Evolutionary conservation across 2,113 vertebrate genomes (phyloP), one percentile per base, ranked within the genome.

Genomic region (Acanthisitta chloris): DNA sequence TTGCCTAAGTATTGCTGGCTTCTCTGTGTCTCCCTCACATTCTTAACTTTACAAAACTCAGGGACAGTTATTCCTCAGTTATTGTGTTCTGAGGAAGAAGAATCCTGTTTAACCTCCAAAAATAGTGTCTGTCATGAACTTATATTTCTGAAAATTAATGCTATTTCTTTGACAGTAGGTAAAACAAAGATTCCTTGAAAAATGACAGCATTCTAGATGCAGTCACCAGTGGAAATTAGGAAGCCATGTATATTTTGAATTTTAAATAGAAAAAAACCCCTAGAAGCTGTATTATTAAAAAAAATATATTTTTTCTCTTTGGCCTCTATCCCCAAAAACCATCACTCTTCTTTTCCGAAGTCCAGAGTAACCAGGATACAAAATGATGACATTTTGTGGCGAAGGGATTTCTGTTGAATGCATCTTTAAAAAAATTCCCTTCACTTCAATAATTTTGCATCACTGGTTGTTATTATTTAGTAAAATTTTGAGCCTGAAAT

Each of bases 281-380:
- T 8, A 6, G 3, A 29, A 54, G 0, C 2, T 23, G 3, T 29
- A 40, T 17, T 57, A 40, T 57, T 79, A 20, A 10, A 0, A 46
- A 84, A 51, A 38, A 17, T 7, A 0, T 2, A 23, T 3, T 28
- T 29, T 76, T 83, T 72, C 29, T 57, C 5, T 84, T 69, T 31
- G 8, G 43, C 1, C 0, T 86, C 23, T 78, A 12, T 23, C 19
- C 4, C 14, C 33, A 45, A 83, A 58, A 12, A 52, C 0, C 81
- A 91, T 51, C 7, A 42, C 20, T 57, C 1, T 20, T 84, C 7
- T 40, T 4, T 76, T 87, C 46, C 52, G 11, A 81, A 66, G 9
- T 40, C 15, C 29, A 40, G 20, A 88, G 69, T 11, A 40, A 65
- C 8, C 6, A 25, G 15, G 4, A 49, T 23, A 70, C 2, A 55